Base-by-base conservation (phyloP, 2,797 vertebrate species). In the Gouania willdenowi region DNA sequence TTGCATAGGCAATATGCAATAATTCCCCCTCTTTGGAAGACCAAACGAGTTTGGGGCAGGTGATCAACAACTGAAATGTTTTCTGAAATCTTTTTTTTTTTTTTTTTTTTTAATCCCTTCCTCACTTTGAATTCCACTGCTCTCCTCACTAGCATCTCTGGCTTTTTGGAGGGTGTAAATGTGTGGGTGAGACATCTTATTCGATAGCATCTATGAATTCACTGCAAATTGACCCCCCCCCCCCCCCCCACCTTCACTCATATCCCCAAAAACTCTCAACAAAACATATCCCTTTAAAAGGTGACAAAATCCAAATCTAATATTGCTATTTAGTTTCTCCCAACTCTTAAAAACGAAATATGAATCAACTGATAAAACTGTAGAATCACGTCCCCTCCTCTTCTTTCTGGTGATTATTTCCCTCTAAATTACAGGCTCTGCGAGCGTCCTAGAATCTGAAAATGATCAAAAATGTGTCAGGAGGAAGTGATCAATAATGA, bases 1-100 rank as follows among this genome's bases (percentile, higher is more conserved):
- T 71, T n/a, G n/a, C 50, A 49, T 64, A 66, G 63, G 69, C 71
- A 68, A 74, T 64, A 57, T 49, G 70, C 64, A 69, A 43, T 54
- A 69, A 75, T 63, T 73, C 66, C 56, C 47, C 41, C 55, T 50
- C 69, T 65, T 56, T 63, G 64, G 63, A 70, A 61, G 32, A 70
- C 57, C 69, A 71, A 64, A 62, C 52, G n/a, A 58, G 42, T 13
- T 35, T 13, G 48, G 31, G 29, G 52, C 55, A 63, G 43, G 48
- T 57, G 57, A 53, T 51, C 45, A 56, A 53, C 58, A 48, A 47
- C 33, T 49, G 32, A 31, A 43, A 54, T 31, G 11, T 18, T 35
- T 35, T 57, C 66, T 51, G 58, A 38, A 65, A 46, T 71, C 52
- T 4, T 26, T n/a, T 21, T 19, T 21, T 33, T 42, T 10, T 22